Conservation (phyloP, 1,140 invertebrate species). For the Euwallacea similis region DNA sequence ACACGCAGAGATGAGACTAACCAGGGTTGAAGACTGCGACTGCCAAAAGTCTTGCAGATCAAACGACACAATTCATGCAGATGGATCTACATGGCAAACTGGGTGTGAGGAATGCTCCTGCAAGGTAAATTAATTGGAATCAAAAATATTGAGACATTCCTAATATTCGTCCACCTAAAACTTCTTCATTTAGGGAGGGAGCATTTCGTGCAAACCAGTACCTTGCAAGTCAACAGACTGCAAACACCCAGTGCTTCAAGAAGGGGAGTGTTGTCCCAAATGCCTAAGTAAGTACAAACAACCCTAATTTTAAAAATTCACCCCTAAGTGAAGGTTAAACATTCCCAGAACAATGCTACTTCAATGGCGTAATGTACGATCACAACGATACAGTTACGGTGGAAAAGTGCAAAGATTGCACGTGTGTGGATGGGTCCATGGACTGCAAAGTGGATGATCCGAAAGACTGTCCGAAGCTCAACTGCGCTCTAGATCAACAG, state of each 20-base stretch:
- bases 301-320: background rate
- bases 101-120: constrained; percentile 82
- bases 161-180: constrained; percentile 5
- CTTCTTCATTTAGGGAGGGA: constrained; percentile 68
- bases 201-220: constrained; percentile 75
- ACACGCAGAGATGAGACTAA: constrained; percentile 73
- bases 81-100: constrained; percentile 79
- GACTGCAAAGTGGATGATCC: constrained; percentile 74
- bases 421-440: constrained; percentile 79
- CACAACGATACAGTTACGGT: constrained; percentile 77
- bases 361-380: constrained; percentile 76
- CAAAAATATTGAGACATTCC: background rate
- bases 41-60: constrained; percentile 83
- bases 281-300: constrained; percentile 75
- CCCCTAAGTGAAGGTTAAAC: background rate
- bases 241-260: constrained; percentile 74
- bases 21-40: constrained; percentile 82
- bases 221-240: constrained; percentile 75
- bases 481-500: constrained; percentile 77
- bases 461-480: constrained; percentile 74
- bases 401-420: constrained; percentile 73
- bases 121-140: constrained; percentile 60
- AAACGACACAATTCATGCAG: constrained; percentile 72
- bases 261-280: constrained; percentile 81
- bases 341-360: constrained; percentile 72